These are phyloP conservation scores for Lithodes maja DNA, from an alignment of 2,888 invertebrate genomes.

Conservation along the genomic window DNA sequence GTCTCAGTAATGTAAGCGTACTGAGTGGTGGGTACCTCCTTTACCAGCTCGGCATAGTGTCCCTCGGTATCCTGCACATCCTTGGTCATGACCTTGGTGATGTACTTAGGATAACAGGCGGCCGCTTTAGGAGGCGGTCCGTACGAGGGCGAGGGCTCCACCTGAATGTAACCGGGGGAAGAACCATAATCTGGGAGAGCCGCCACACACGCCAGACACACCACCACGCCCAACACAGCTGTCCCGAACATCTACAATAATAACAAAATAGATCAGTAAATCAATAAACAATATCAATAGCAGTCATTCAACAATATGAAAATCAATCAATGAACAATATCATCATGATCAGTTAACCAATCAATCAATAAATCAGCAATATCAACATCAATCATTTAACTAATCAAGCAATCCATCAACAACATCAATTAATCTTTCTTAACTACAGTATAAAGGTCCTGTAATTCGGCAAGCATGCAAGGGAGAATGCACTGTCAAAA, in stretches of 20 bases:
- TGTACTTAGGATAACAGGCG: conserved; percentile 64
- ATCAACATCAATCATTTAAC: too few species aligned
- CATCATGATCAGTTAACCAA: too few species aligned
- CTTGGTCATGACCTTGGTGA: conserved; percentile 69
- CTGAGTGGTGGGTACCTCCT: conserved; percentile 58
- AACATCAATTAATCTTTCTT: too few species aligned
- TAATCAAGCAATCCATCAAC: too few species aligned
- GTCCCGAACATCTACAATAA: conserved; percentile 67
- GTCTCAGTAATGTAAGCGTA: conserved; percentile 70
- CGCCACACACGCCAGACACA: conserved; percentile 54
- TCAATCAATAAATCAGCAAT: too few species aligned
- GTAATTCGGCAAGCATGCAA: too few species aligned
- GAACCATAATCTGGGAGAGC: conserved; percentile 60
- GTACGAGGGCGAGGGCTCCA: conserved; percentile 59
- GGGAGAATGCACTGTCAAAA: too few species aligned
- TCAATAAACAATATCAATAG: too few species aligned
- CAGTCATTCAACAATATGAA: too few species aligned
- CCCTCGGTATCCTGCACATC: conserved; percentile 65
- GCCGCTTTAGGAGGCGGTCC: conserved; percentile 63
- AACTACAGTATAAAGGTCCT: too few species aligned
- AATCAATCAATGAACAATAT: too few species aligned
- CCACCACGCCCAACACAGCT: conserved; percentile 68
- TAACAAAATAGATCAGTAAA: too few species aligned
- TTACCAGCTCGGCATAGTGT: conserved; percentile 61
- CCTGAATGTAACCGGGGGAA: conserved; percentile 58